Conservation (phyloP, 2,797 vertebrate species). For the Platyrinchus mystaceus region DNA sequence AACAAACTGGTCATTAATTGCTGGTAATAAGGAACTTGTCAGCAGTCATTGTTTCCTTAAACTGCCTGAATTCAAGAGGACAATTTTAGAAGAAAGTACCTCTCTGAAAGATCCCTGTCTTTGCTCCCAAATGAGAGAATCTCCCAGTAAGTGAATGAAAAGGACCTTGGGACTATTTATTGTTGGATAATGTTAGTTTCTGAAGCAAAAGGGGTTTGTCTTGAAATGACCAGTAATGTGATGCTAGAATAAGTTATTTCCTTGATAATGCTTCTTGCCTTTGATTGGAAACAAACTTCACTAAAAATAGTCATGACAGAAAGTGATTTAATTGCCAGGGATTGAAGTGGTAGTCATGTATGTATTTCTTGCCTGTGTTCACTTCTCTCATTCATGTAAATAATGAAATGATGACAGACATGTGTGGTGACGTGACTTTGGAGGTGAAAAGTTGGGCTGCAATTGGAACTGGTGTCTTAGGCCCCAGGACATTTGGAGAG, state of each 20-base stretch:
- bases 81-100: constrained; percentile 43
- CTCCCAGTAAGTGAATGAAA: background rate
- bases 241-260: background rate
- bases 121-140: background rate
- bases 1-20: constrained; percentile 73
- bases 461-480: background rate
- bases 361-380: constrained; percentile 10
- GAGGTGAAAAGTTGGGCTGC: background rate
- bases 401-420: constrained; percentile 16
- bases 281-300: constrained; percentile 1
- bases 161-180: background rate
- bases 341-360: background rate
- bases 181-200: background rate
- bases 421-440: background rate
- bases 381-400: background rate
- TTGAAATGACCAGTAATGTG: background rate
- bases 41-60: constrained; percentile 66
- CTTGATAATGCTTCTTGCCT: background rate
- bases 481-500: background rate
- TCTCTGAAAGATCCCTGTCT: constrained; percentile 48
- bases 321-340: constrained; percentile 22
- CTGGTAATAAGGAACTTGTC: constrained; percentile 69
- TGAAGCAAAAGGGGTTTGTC: background rate
- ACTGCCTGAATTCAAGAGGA: constrained; percentile 57
- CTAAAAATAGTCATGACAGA: constrained; percentile 29